Evolutionary conservation across 2,113 vertebrate genomes (phyloP).

Genomic region (Apteryx mantelli): DNA sequence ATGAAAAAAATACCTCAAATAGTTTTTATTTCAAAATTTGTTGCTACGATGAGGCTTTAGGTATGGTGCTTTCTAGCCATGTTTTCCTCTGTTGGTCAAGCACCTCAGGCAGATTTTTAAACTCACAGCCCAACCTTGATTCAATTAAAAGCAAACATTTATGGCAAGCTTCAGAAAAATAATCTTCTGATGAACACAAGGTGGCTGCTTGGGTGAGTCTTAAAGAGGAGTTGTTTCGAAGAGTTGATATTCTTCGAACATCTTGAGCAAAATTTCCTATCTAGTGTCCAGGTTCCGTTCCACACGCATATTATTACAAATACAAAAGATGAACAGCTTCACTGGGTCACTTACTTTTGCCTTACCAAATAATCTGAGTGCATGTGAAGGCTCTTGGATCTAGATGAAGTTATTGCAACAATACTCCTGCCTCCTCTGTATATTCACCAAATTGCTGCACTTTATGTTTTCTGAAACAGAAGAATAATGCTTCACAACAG

Average conservation of each 20-base stretch:
- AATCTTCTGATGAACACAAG: neutral
- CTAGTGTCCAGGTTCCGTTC: neutral
- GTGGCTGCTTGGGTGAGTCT: neutral
- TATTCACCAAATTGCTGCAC: neutral
- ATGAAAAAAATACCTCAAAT: neutral
- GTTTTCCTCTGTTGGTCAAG: neutral
- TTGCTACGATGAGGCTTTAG: neutral
- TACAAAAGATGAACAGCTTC: neutral
- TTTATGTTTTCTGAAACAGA: constrained; percentile 59
- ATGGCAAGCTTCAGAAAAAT: neutral
- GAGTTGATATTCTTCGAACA: neutral
- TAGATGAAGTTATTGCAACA: neutral
- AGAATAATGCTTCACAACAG: constrained; percentile 41
- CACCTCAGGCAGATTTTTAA: neutral
- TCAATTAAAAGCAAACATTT: neutral
- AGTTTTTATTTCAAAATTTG: neutral
- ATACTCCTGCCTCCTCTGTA: neutral
- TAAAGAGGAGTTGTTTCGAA: neutral
- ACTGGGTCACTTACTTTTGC: neutral
- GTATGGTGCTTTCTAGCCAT: neutral
- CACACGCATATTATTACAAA: neutral
- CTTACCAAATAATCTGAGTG: neutral
- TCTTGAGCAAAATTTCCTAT: neutral
- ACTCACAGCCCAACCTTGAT: neutral
- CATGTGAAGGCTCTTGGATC: neutral